Conservation (phyloP, 2,113 vertebrate genomes). For the Cygnus buccinator region DNA sequence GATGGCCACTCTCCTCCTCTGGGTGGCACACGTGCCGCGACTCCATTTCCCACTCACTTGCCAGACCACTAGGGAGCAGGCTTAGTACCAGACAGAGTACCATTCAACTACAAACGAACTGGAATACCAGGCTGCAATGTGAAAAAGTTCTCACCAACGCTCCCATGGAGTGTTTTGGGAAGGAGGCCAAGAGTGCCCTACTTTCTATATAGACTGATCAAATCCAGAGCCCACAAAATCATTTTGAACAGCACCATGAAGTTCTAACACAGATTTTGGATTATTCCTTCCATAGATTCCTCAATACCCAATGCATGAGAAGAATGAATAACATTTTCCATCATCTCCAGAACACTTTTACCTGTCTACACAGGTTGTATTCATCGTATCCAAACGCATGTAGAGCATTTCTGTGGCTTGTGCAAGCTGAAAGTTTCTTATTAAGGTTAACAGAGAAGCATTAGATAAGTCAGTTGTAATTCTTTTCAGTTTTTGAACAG, state of each 20-base stretch:
- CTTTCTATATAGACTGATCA: neutral
- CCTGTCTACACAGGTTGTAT: conserved; percentile 94
- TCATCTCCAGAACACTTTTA: conserved; percentile 26
- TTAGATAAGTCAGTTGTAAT: neutral
- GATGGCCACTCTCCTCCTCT: neutral
- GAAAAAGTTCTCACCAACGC: rapidly evolving
- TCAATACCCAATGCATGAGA: neutral
- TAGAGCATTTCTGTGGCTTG: conserved; percentile 99
- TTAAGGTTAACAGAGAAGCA: conserved; percentile 76
- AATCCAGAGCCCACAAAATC: neutral
- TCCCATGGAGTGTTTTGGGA: rapidly evolving
- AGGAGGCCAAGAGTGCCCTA: neutral
- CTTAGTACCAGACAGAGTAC: neutral
- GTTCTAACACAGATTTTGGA: neutral
- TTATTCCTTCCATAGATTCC: neutral
- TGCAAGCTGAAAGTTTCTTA: conserved; percentile 83
- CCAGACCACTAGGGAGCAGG: neutral
- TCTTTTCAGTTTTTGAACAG: neutral
- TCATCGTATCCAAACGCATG: conserved; percentile 97
- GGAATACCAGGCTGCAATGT: no score
- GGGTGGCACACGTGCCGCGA: rapidly evolving
- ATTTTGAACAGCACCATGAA: neutral
- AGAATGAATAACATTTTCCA: neutral
- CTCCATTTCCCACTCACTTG: neutral
- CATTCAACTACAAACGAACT: rapidly evolving